Evolutionary conservation across 2,888 invertebrate genomes (phyloP), one percentile per base, ranked within the genome.

Genomic region (Serripes groenlandicus): DNA sequence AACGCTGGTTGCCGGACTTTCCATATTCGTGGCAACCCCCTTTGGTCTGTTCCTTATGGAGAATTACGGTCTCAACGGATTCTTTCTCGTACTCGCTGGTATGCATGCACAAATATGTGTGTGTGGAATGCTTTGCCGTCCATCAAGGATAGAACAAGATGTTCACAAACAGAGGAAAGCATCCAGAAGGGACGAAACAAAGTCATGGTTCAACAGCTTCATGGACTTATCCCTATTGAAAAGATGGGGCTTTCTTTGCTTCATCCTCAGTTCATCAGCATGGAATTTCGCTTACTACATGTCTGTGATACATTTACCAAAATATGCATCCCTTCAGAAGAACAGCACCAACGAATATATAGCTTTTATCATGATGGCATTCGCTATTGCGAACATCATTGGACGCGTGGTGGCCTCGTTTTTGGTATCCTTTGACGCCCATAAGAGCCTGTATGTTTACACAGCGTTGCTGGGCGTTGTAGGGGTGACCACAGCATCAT

Each of bases 21-120:
- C 82, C n/a, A 86, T 88, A 73, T 81, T 88, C 11, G 30, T 77
- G 11, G 81, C 83, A 11, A 84, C 89, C 1, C 85, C 88, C 2
- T 66, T 86, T 11, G 82, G 81, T 11, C 73, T 86, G 1, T 68
- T 69, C 15, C 34, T 88, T 0, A 54, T 87, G 0, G 70, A 75
- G 11, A 56, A 15, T 32, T 54, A 15, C 21, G 70, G 54, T 21
- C 60, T 89, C 4, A 75, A 70, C 28, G 75, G 82, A 9, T 34
- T 85, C 4, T 89, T 87, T 54, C 71, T 83, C 1, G 62, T 89
- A 3, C 26, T 86, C 3, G 83, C 82, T n/a, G 81, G 82, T n/a
- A 72, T 83, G 3, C 72, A 77, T n/a, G 80, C 85, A 11, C 89
- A 89, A 26, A 75, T 79, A 28, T 84, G 84, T 75, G 81, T 88